Evolutionary conservation across 2,797 vertebrate genomes (phyloP).

Genomic region (Etheostoma perlongum): DNA sequence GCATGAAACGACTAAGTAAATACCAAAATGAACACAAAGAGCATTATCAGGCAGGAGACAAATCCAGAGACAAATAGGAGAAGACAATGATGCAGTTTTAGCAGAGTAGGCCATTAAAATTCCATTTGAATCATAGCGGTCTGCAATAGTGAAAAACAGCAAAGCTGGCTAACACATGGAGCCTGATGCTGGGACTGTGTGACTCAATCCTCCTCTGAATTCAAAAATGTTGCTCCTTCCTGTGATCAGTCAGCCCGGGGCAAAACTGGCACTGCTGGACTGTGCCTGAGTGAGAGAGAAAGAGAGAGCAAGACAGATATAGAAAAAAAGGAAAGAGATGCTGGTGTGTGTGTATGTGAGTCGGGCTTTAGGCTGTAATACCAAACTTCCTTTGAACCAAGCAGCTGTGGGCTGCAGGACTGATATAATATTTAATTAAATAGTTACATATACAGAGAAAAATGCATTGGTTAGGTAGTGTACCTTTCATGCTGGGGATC

Average conservation of each 20-base stretch:
- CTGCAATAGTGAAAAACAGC: constrained; percentile 58
- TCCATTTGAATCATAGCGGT: constrained; percentile 76
- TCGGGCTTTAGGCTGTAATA: constrained; percentile 78
- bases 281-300: constrained; percentile 57
- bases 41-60: constrained; percentile 62
- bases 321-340: constrained; percentile 50
- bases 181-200: constrained; percentile 74
- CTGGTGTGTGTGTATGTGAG: constrained; percentile 57
- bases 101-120: constrained; percentile 75
- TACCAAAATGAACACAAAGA: constrained; percentile 55
- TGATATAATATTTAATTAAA: constrained; percentile 86
- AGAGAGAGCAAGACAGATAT: constrained; percentile 31
- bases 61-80: constrained; percentile 62
- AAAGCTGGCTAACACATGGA: constrained; percentile 64
- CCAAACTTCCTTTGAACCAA: constrained; percentile 84
- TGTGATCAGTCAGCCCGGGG: constrained; percentile 85
- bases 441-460: constrained; percentile 81
- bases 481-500: constrained; percentile 69
- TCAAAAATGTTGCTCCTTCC: constrained; percentile 84
- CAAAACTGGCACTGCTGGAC: constrained; percentile 83
- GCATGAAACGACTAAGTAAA: constrained; percentile 42
- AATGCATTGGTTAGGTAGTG: constrained; percentile 66
- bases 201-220: constrained; percentile 83
- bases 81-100: constrained; percentile 62
- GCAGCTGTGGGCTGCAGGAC: constrained; percentile 79